Percentiles rank a stretch among this genome's conserved stretches.
Evolutionary conservation across 2,113 vertebrate species (phyloP).

Genomic region (Oryzias curvinotus): DNA sequence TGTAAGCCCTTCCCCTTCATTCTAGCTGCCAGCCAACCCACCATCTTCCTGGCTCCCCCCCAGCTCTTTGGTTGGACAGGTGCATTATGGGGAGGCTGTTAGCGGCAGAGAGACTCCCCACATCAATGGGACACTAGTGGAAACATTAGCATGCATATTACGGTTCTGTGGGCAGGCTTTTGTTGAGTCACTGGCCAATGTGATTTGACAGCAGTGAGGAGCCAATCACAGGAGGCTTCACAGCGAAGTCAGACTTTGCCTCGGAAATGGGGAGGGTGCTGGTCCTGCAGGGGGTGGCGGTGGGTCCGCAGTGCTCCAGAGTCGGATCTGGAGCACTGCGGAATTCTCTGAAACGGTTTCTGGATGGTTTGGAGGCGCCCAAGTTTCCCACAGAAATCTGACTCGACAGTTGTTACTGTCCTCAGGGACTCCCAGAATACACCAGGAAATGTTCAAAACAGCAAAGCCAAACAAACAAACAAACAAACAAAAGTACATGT

Average conservation of each 20-base stretch:
- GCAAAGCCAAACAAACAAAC: constrained; percentile 54
- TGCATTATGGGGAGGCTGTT: constrained; percentile 29
- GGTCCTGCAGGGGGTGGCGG: not conserved
- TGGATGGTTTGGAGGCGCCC: no score
- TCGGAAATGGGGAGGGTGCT: constrained; percentile 18
- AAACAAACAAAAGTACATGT: constrained; percentile 56
- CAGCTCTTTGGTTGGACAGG: constrained; percentile 48
- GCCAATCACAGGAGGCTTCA: constrained; percentile 43
- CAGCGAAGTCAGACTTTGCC: constrained; percentile 42
- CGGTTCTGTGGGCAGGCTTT: constrained; percentile 7
- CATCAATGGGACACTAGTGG: not conserved
- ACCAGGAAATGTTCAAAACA: constrained; percentile 56
- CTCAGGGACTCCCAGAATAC: constrained; percentile 67
- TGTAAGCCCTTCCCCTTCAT: constrained; percentile 14
- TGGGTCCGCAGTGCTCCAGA: no score
- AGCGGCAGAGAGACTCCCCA: no score
- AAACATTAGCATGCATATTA: constrained; percentile 2
- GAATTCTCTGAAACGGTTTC: no score
- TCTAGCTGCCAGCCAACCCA: constrained; percentile 41
- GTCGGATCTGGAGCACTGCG: no score
- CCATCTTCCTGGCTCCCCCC: constrained; percentile 10
- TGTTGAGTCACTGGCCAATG: constrained; percentile 19
- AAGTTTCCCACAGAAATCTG: constrained; percentile 26
- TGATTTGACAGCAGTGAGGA: constrained; percentile 45
- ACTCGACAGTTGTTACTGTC: constrained; percentile 58